phyloP scores from a whole-genome alignment of 2,113 vertebrate genomes.

The Malaclemys terrapin region DNA sequence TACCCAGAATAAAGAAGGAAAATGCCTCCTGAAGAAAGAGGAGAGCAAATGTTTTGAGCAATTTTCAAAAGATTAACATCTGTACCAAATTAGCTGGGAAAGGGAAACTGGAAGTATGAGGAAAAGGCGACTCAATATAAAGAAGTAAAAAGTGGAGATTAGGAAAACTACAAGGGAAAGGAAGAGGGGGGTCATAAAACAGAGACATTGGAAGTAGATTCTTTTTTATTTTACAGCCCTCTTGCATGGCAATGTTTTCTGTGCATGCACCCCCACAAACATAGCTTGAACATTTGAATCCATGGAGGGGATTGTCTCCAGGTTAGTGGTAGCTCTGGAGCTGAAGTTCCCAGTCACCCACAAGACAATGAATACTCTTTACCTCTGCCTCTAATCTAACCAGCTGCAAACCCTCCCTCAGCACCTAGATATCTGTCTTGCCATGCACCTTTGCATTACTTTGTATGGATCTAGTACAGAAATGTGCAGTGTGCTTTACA shows the following conservation, averaged over 20 bases:
- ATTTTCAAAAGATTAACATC: constrained; percentile 51
- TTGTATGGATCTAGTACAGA: background rate
- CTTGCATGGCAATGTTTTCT: background rate
- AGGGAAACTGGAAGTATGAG: background rate
- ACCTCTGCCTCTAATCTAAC: background rate
- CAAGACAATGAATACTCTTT: background rate
- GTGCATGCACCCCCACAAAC: background rate
- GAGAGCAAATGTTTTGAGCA: constrained; percentile 44
- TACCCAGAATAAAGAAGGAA: background rate
- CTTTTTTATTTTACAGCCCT: constrained; percentile 17
- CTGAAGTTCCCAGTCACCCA: background rate
- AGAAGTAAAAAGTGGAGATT: constrained; percentile 69
- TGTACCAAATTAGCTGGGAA: constrained; percentile 51
- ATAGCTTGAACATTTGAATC: background rate
- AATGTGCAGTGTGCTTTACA: background rate
- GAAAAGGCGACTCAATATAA: constrained; percentile 59
- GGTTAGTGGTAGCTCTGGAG: background rate
- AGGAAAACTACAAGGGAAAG: constrained; percentile 58
- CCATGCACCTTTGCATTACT: background rate
- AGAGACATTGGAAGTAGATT: constrained; percentile 17
- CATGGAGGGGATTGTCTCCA: background rate
- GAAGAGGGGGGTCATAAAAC: constrained; percentile 45
- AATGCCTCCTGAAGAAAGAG: constrained; percentile 39
- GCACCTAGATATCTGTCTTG: background rate
- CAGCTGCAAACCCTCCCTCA: background rate